Evolutionary conservation across 1,140 invertebrate species (phyloP).

Genomic region (Drosophila nasuta): DNA sequence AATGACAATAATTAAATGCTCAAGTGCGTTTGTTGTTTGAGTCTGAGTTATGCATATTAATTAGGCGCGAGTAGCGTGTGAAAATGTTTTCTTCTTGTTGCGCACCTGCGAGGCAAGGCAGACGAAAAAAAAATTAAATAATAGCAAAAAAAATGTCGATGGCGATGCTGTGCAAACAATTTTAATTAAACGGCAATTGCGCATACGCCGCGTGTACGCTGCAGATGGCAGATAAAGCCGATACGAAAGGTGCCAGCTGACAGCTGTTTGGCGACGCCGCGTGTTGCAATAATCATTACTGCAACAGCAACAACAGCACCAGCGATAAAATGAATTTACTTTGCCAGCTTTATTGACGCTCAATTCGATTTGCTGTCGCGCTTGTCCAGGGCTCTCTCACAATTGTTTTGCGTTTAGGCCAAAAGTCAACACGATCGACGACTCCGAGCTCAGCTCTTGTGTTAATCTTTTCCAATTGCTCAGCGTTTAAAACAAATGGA

Average conservation of each 20-base stretch:
- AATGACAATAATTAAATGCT: conserved; percentile 78
- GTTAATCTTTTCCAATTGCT: conserved; percentile 37
- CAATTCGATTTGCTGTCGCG: conserved; percentile 72
- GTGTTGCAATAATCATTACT: conserved; percentile 70
- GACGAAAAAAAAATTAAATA: conserved; percentile 29
- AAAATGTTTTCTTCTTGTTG: conserved; percentile 64
- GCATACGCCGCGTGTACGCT: conserved; percentile 72
- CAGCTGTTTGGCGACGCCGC: conserved; percentile 67
- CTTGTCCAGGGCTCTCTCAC: conserved; percentile 68
- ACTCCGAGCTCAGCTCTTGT: background rate
- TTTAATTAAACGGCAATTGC: conserved; percentile 82
- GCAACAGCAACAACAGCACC: conserved; percentile 39
- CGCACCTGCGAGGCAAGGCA: conserved; percentile 56
- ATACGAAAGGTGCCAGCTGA: conserved; percentile 68
- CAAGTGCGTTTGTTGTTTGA: conserved; percentile 52
- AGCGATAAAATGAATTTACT: conserved; percentile 62
- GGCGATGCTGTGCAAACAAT: conserved; percentile 71
- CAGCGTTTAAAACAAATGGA: conserved; percentile 70
- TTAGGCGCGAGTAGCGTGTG: conserved; percentile 66
- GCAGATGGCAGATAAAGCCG: conserved; percentile 68
- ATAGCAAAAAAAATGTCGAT: conserved; percentile 46
- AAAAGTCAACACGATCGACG: conserved; percentile 74
- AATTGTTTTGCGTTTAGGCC: conserved; percentile 68
- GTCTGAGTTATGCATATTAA: conserved; percentile 63
- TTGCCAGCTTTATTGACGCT: conserved; percentile 66